Evolutionary conservation across 2,797 vertebrate genomes (phyloP).

Genomic region (Enteromius mattozi): DNA sequence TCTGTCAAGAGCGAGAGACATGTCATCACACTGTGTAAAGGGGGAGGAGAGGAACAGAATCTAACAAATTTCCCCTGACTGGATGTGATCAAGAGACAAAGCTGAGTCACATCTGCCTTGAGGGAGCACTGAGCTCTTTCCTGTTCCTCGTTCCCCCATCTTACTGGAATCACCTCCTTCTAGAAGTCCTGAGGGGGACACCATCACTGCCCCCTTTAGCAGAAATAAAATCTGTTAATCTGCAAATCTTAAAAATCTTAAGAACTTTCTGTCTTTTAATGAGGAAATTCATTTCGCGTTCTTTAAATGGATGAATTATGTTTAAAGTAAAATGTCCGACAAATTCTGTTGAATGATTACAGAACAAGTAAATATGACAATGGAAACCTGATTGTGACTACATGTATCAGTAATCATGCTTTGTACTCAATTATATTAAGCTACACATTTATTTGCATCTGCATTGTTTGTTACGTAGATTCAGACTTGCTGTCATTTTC

Average conservation of each 20-base stretch:
- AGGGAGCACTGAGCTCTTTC: slow-evolving; percentile 34
- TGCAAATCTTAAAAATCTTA: neutral
- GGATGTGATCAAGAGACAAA: slow-evolving; percentile 41
- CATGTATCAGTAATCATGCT: neutral
- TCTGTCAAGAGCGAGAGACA: slow-evolving; percentile 34
- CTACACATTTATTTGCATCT: neutral
- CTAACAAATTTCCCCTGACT: slow-evolving; percentile 41
- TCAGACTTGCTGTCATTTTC: too few relatives aligned
- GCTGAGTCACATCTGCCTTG: slow-evolving; percentile 50
- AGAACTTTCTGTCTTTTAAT: neutral
- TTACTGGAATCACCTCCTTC: slow-evolving; percentile 59
- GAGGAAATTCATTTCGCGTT: neutral
- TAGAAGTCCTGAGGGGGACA: slow-evolving; percentile 34
- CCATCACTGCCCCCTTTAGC: neutral
- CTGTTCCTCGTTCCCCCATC: slow-evolving; percentile 24
- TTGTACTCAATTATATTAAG: neutral
- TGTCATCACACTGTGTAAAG: slow-evolving; percentile 25
- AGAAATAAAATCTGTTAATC: neutral
- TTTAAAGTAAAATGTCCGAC: neutral
- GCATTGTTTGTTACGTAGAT: neutral
- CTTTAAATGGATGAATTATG: neutral
- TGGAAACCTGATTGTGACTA: neutral
- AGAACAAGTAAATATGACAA: neutral
- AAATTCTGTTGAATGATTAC: neutral
- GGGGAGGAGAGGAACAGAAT: slow-evolving; percentile 20